Conservation (phyloP, 2,113 vertebrate species). For the Oenanthe oenanthe region DNA sequence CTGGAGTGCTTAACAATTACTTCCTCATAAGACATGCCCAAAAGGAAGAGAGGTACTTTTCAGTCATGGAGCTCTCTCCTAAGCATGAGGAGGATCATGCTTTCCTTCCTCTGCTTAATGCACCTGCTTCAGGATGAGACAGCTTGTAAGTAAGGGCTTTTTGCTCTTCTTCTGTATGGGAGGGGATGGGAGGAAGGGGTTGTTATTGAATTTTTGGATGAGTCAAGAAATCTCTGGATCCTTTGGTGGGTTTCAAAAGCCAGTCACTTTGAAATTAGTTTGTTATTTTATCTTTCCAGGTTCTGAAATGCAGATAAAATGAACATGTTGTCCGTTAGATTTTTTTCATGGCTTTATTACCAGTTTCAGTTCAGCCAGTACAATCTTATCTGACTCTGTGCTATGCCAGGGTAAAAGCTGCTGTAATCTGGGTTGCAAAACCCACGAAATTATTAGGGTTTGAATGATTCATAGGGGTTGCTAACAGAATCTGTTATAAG, state of each 20-base stretch:
- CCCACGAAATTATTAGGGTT: neutral
- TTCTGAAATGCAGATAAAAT: neutral
- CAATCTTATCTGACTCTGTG: neutral
- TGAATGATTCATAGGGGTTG: neutral
- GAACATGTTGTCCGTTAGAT: neutral
- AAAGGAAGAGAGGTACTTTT: conserved; percentile 35
- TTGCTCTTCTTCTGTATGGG: neutral
- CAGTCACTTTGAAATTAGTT: neutral
- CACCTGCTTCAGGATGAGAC: conserved; percentile 1
- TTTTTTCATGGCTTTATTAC: neutral
- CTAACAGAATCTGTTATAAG: neutral
- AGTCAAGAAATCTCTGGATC: neutral
- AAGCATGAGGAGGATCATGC: conserved; percentile 28
- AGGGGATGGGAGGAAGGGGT: neutral
- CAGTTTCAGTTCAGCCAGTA: neutral
- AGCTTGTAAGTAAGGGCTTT: conserved; percentile 63
- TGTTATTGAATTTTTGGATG: neutral
- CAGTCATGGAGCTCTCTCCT: conserved; percentile 37
- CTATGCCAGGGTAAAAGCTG: neutral
- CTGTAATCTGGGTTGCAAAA: neutral
- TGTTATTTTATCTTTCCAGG: neutral
- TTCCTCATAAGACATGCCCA: conserved; percentile 51
- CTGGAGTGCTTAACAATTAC: conserved; percentile 2
- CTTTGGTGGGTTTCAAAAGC: neutral
- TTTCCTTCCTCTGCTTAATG: conserved; percentile 41